Conservation (phyloP, 2,113 vertebrate species). For the Petrocephalus zakoni region DNA sequence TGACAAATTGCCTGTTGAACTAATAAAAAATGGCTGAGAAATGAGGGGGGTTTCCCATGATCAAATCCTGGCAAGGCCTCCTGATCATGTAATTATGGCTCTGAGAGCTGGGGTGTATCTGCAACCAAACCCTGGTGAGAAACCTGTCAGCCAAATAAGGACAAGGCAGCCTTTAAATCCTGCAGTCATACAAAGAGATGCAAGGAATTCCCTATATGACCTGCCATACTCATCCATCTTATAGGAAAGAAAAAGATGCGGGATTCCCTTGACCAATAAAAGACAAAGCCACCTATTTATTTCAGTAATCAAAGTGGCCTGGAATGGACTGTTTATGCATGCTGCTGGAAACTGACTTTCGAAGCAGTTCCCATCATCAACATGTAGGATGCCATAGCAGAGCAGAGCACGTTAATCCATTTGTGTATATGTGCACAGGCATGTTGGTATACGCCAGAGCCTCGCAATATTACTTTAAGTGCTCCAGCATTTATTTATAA, state of each 20-base stretch:
- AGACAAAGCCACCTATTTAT: neutral
- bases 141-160: neutral
- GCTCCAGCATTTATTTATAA: neutral
- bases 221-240: neutral
- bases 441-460: neutral
- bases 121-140: neutral
- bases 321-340: neutral
- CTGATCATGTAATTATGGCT: neutral
- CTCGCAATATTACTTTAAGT: neutral
- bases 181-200: neutral
- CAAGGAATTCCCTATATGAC: neutral
- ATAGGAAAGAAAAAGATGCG: neutral
- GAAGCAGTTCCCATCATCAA: neutral
- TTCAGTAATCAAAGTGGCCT: conserved; percentile 1
- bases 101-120: neutral
- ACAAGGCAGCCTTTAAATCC: neutral
- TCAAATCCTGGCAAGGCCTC: neutral
- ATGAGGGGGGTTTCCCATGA: conserved; percentile 8
- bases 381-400: neutral
- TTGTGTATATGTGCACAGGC: neutral
- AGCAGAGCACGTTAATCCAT: neutral
- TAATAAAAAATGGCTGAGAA: conserved; percentile 2
- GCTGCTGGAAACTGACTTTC: neutral
- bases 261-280: neutral
- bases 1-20: conserved; percentile 38